Percentiles rank a stretch among this genome's conserved stretches.
phyloP scores from a whole-genome alignment of 2,797 vertebrate genomes.

The Amblyopsis hoosieri region DNA sequence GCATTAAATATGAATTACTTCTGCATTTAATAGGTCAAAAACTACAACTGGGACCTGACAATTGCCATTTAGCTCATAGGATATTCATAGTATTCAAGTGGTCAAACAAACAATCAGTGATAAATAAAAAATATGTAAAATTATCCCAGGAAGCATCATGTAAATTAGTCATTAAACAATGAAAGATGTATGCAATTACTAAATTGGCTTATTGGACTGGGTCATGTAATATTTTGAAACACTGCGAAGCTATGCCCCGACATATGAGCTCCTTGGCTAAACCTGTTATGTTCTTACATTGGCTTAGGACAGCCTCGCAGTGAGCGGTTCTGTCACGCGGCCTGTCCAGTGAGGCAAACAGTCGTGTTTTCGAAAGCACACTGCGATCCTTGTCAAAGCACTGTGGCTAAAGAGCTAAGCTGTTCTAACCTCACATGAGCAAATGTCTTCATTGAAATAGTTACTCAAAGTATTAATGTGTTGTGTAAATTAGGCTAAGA shows the following conservation, averaged over 20 bases:
- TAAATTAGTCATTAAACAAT: slow-evolving; percentile 9
- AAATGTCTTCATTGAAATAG: neutral
- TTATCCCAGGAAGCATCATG: neutral
- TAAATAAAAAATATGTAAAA: too few relatives aligned
- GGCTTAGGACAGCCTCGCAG: slow-evolving; percentile 59
- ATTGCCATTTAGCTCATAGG: neutral
- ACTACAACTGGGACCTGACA: slow-evolving; percentile 31
- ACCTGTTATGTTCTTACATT: slow-evolving; percentile 79
- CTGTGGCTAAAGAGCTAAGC: slow-evolving; percentile 30
- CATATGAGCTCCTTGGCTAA: slow-evolving; percentile 75
- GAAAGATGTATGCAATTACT: neutral
- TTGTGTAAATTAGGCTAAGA: slow-evolving; percentile 12
- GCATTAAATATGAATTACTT: slow-evolving; percentile 58
- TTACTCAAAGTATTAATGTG: slow-evolving; percentile 4
- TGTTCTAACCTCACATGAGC: slow-evolving; percentile 9
- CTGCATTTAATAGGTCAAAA: slow-evolving; percentile 43
- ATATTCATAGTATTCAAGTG: slow-evolving; percentile 5
- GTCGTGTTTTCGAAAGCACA: slow-evolving; percentile 42
- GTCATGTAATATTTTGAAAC: slow-evolving; percentile 23
- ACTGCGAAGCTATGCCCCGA: slow-evolving; percentile 55
- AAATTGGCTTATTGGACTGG: neutral
- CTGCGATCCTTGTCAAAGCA: slow-evolving; percentile 53
- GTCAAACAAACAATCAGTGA: too few relatives aligned
- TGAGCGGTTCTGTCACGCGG: slow-evolving; percentile 33
- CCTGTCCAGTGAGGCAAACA: slow-evolving; percentile 48